A percentile compares a stretch with the other conserved stretches of the same genome.
Evolutionary conservation across 2,888 invertebrate genomes (phyloP).

Genomic region (Drosophila formosana): DNA sequence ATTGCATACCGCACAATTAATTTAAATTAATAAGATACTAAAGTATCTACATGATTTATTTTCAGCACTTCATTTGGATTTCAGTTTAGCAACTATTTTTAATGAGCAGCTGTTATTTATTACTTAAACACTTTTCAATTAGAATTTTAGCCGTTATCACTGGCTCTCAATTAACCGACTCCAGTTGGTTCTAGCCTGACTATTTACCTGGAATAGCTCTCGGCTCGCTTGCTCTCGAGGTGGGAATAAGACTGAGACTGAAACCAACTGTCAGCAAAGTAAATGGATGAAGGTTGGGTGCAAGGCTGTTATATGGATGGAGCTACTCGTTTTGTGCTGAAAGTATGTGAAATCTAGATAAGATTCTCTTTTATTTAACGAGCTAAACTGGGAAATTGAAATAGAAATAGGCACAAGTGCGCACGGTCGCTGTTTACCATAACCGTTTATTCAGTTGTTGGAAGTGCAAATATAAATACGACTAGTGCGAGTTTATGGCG

Average conservation of each 20-base stretch:
- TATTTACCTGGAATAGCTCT: neutral
- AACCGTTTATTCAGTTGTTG: neutral
- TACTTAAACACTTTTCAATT: neutral
- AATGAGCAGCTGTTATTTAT: neutral
- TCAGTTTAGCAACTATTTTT: neutral
- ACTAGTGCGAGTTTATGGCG: constrained; percentile 4
- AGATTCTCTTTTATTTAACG: neutral
- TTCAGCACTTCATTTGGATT: neutral
- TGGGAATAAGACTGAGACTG: neutral
- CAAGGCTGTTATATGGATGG: neutral
- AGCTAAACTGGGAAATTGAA: neutral
- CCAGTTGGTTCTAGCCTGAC: neutral
- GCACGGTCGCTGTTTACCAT: neutral
- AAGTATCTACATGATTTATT: neutral
- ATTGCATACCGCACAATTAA: too few relatives aligned
- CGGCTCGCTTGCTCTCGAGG: neutral
- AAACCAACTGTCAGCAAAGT: neutral
- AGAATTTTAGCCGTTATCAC: neutral
- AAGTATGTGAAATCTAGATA: neutral
- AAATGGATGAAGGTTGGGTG: too few relatives aligned
- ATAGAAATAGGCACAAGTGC: neutral
- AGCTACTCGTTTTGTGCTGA: neutral
- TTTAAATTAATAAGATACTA: neutral
- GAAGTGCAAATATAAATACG: constrained; percentile 2
- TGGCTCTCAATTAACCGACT: neutral